Evolutionary conservation across 2,797 vertebrate genomes (phyloP).

Genomic region (Cynopterus sphinx): DNA sequence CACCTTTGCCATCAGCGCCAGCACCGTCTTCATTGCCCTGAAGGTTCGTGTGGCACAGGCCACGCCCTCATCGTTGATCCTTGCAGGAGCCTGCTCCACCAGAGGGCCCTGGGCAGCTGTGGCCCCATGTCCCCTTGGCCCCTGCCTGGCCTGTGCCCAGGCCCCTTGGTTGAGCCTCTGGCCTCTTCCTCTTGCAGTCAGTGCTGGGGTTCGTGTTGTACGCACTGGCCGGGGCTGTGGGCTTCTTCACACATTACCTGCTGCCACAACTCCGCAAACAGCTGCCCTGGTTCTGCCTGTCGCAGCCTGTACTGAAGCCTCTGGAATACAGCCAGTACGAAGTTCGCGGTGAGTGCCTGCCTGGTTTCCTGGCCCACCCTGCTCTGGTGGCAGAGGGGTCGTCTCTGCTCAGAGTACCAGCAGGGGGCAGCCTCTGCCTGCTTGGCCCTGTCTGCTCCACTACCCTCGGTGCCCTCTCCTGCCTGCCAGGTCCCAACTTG

Average conservation of each 20-base stretch:
- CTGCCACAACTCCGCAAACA: constrained; percentile 95
- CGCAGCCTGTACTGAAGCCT: constrained; percentile 93
- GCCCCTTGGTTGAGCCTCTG: not conserved
- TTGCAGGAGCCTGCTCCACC: not conserved
- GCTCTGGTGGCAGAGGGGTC: not conserved
- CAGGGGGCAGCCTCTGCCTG: not conserved
- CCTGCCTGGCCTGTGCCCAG: not conserved
- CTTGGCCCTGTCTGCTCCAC: rapidly evolving
- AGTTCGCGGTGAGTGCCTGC: constrained; percentile 89
- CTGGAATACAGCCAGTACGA: constrained; percentile 96
- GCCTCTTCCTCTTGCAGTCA: constrained; percentile 84
- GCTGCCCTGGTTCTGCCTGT: constrained; percentile 95
- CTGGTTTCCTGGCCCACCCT: rapidly evolving
- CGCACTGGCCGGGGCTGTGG: constrained; percentile 91
- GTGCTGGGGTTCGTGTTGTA: constrained; percentile 93
- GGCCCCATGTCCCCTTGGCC: not conserved
- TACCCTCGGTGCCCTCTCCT: not conserved
- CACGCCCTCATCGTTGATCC: not conserved
- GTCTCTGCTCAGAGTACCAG: not conserved
- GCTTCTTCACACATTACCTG: constrained; percentile 94
- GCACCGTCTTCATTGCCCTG: constrained; percentile 95
- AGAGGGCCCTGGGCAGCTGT: not conserved
- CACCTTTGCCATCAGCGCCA: constrained; percentile 95
- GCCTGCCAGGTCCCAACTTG: rapidly evolving
- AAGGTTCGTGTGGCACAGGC: constrained; percentile 85